Evolutionary conservation across 2,797 vertebrate species (phyloP).

Genomic region (Lacerta bilineata): DNA sequence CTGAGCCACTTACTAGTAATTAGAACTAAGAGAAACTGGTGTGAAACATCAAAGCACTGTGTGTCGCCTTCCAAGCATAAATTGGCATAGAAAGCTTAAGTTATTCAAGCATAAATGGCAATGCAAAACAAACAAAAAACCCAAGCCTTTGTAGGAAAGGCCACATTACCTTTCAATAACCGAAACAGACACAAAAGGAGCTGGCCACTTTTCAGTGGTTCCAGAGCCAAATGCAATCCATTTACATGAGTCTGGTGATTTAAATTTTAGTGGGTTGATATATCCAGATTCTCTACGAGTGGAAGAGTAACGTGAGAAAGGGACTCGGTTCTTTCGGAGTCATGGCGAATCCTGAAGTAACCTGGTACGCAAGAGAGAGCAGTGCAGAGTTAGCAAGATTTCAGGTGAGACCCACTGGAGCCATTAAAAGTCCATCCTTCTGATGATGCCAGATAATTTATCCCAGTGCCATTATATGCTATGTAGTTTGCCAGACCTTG

Average conservation of each 20-base stretch:
- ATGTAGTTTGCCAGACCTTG: background rate
- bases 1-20: background rate
- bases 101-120: constrained; percentile 7
- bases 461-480: background rate
- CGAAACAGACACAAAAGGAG: background rate
- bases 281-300: background rate
- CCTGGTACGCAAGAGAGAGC: background rate
- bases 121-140: background rate
- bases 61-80: background rate
- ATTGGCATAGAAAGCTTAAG: background rate
- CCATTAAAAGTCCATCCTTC: background rate
- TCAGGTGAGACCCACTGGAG: background rate
- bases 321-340: background rate
- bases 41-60: background rate
- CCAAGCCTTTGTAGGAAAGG: background rate
- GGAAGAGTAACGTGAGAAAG: background rate
- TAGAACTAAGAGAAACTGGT: background rate
- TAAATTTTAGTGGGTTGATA: background rate
- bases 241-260: background rate
- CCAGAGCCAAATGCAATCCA: background rate
- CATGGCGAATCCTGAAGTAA: background rate
- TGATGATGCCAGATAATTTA: background rate
- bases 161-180: background rate
- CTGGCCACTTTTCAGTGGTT: background rate
- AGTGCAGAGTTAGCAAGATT: background rate